Base-by-base conservation (phyloP, 2,888 invertebrate genomes). In the Agonopterix arenella region DNA sequence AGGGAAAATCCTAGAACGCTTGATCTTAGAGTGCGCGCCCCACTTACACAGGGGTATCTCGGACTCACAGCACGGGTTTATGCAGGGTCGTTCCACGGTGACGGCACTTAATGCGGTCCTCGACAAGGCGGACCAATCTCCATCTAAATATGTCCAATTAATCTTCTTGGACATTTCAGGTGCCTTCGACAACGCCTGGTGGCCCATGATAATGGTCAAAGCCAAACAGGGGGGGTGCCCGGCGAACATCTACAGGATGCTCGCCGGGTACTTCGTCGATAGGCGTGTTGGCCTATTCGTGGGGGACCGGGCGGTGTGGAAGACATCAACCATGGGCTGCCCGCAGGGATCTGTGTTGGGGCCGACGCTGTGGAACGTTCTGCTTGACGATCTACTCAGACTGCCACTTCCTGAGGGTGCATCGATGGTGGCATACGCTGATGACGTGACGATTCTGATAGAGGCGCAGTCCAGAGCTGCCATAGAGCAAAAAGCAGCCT, bases 81-180 rank as follows among this genome's bases (percentile, higher is more conserved):
- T 9, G 16, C 28, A 9, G 11, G 44, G 44, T 3, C 18, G 28
- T 9, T 44, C 44, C 9, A 44, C 44, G 28, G 40, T 40, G n/a
- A n/a, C 9, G 10, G 40, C 40, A 4, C 10, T 40, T 1, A 3
- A n/a, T 9, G 40, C 10, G 5, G 40, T 40, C 3, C 40, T 9
- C 9, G 10, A 40, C 10, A n/a, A 2, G 40, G n/a, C 40, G 3
- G 40, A 9, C 10, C 9, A n/a, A 40, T 40, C 40, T 4, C 40
- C 4, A 0, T 16, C 38, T 1, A 54, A 57, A 8, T 71, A 72
- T 11, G 59, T 64, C 0, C 61, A 60, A 41, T 57, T 54, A 0
- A 51, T 68, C 0, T 57, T 66, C 8, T 11, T 68, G 9, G 67
- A 72, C 55, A 69, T 69, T 4, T 55, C 62, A 0, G 67, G 65